Conservation (phyloP, 2,888 invertebrate species). For the Macaria liturata region DNA sequence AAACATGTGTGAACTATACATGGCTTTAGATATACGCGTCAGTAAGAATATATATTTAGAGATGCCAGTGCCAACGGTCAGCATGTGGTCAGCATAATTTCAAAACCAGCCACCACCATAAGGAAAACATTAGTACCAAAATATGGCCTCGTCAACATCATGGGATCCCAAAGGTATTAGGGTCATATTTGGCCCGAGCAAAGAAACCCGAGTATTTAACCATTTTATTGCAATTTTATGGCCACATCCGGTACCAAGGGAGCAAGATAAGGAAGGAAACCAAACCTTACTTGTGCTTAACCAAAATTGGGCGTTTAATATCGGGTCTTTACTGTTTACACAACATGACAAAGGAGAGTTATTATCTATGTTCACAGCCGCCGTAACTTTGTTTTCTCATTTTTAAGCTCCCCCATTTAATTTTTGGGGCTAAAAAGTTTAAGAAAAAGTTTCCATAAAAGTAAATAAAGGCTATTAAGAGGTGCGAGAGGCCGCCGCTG, state of each 20-base stretch:
- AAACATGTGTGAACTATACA: too few relatives aligned
- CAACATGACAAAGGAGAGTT: conserved; percentile 46
- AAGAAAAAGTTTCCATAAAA: conserved; percentile 42
- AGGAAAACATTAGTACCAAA: too few relatives aligned
- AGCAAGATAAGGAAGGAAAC: conserved; percentile 1
- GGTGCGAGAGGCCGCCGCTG: conserved; percentile 36
- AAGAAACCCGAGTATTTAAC: conserved; percentile 4
- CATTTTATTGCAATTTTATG: conserved; percentile 10
- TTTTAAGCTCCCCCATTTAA: conserved; percentile 55
- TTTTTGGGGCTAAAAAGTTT: conserved; percentile 51
- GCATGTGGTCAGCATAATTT: too few relatives aligned
- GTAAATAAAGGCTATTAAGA: conserved; percentile 49
- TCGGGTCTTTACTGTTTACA: conserved; percentile 15
- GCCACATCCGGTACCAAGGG: neutral
- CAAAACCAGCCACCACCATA: too few relatives aligned
- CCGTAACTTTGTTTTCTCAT: conserved; percentile 57
- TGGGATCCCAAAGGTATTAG: too few relatives aligned
- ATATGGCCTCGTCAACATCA: too few relatives aligned
- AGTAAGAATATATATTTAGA: too few relatives aligned
- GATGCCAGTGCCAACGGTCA: too few relatives aligned
- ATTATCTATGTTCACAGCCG: conserved; percentile 63
- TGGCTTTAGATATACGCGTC: too few relatives aligned
- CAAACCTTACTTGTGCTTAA: conserved; percentile 4
- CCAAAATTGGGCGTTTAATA: conserved; percentile 2
- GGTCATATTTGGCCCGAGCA: neutral